A percentile compares a stretch with the other conserved stretches of the same genome.
Evolutionary conservation across 2,797 vertebrate genomes (phyloP).

Genomic region (Gallirallus australis): DNA sequence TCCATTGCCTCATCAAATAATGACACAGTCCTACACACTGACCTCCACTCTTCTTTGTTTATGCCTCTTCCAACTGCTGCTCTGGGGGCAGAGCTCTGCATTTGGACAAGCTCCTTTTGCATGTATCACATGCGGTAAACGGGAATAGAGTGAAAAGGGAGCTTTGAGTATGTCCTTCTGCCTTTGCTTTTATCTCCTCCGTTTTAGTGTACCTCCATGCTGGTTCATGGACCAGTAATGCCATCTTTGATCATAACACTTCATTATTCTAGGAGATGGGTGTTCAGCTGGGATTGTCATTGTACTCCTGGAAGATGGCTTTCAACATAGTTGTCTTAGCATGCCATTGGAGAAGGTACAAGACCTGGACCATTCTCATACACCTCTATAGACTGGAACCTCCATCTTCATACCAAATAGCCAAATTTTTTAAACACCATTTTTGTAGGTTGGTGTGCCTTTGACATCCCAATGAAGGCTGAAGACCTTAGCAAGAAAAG

Average conservation of each 20-base stretch:
- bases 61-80: background rate
- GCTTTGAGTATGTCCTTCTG: background rate
- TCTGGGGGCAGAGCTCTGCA: background rate
- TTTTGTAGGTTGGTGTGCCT: background rate
- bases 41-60: background rate
- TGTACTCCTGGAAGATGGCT: background rate
- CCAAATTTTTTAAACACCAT: background rate
- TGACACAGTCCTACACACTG: background rate
- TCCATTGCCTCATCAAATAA: constrained; percentile 11
- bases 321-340: background rate
- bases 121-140: background rate
- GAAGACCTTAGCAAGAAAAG: background rate
- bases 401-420: background rate
- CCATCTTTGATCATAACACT: background rate
- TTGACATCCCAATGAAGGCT: background rate
- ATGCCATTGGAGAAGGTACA: background rate
- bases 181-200: background rate
- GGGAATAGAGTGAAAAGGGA: background rate
- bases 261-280: background rate
- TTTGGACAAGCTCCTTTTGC: background rate
- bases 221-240: background rate
- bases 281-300: background rate
- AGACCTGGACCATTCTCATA: background rate
- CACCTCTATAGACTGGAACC: background rate
- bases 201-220: background rate